Evolutionary conservation across 1,140 invertebrate genomes (phyloP), one percentile per base, ranked within the genome.

Genomic region (Maniola jurtina): DNA sequence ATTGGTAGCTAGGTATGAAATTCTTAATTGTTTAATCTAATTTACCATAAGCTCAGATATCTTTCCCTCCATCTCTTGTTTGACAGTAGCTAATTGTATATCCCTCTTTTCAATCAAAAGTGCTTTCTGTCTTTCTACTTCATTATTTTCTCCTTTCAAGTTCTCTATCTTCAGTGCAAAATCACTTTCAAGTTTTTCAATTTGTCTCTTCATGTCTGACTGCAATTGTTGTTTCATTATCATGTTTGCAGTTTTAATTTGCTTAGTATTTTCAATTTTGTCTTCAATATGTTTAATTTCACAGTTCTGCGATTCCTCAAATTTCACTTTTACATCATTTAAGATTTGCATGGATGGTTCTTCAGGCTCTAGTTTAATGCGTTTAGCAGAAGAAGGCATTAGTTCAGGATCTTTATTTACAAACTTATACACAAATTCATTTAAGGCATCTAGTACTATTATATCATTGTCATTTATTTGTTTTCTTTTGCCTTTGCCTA

Each of bases 381-480:
- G 82, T 71, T 93, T 93, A 14, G 34, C 35, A 38, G 62, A 54
- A 6, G 57, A 42, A 7, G 66, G 73, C 78, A 63, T 56, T 63
- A 75, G 48, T 48, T 52, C 57, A 61, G 67, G 71, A 77, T 77
- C 73, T 50, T 38, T 64, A 55, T 62, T 57, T 40, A 71, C 72
- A 71, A 93, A 93, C 15, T 79, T 76, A 68, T 92, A 93, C 33
- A 81, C 79, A 79, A 91, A 93, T 66, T 83, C 81, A 52, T 82
- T 65, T 8, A 76, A 70, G 2, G 77, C 73, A 64, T 92, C 92
- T 16, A 93, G 76, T 61, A 84, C 85, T 64, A 93, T 75, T 9
- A 89, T 68, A 72, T 93, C 92, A n/a, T 86, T 83, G 68, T 91
- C 68, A 14, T 59, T 36, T 5, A 93, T 73, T 62, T 64, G 81